Evolutionary conservation across 2,888 invertebrate species (phyloP).

Genomic region (Orchestes rusci): DNA sequence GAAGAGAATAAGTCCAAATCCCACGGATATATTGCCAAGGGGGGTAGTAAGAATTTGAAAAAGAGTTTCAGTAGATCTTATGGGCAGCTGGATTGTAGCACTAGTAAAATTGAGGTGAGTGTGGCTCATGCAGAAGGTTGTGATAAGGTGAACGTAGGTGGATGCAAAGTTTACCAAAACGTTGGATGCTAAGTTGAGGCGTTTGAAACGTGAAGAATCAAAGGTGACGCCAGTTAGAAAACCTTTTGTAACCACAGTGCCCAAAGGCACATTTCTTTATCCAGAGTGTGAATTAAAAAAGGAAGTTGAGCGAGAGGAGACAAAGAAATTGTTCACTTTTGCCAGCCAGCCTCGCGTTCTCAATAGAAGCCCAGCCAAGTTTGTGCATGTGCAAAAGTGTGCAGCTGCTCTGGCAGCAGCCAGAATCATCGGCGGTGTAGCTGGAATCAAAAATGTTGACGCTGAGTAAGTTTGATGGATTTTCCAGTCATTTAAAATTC

Average conservation of each 20-base stretch:
- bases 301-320: conserved; percentile 33
- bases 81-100: conserved; percentile 42
- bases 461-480: conserved; percentile 20
- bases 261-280: conserved; percentile 68
- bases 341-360: conserved; percentile 51
- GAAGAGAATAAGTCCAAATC: conserved; percentile 40
- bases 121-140: conserved; percentile 33
- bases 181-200: conserved; percentile 62
- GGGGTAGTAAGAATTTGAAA: conserved; percentile 27
- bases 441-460: too few species aligned
- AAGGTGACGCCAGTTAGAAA: conserved; percentile 32
- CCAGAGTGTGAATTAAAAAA: conserved; percentile 52
- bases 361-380: conserved; percentile 33
- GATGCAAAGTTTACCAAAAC: conserved; percentile 59
- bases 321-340: conserved; percentile 55
- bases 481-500: too few species aligned
- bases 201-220: conserved; percentile 56
- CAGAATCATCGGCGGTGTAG: conserved; percentile 31
- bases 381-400: conserved; percentile 33
- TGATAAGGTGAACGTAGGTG: conserved; percentile 28
- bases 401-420: conserved; percentile 30
- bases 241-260: conserved; percentile 75
- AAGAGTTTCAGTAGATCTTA: conserved; percentile 44
- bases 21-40: conserved; percentile 36
- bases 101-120: conserved; percentile 35